phyloP scores from a whole-genome alignment of 2,113 vertebrate species.

The Oncorhynchus nerka region DNA sequence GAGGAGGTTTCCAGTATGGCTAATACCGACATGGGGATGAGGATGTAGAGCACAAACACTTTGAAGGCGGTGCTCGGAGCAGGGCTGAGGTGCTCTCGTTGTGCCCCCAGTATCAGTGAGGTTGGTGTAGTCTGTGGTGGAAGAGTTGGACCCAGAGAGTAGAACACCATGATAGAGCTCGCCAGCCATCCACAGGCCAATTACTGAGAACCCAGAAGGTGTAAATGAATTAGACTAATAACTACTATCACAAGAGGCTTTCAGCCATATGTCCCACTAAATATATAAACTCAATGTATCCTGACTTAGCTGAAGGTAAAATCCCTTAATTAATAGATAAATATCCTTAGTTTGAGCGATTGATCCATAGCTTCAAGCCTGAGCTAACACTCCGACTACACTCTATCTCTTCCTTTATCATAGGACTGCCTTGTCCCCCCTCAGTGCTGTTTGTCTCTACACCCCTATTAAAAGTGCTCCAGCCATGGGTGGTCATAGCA shows the following conservation, averaged over 20 bases:
- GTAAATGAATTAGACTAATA: neutral
- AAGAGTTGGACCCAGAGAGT: neutral
- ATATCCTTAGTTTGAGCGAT: neutral
- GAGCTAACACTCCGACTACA: no score
- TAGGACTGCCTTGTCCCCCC: neutral
- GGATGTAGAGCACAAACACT: conserved; percentile 9
- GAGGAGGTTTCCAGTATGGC: conserved; percentile 36
- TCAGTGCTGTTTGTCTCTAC: neutral
- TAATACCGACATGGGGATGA: conserved; percentile 19
- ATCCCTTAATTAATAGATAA: neutral
- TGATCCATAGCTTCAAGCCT: neutral
- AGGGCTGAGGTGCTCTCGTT: neutral
- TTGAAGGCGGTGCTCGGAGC: conserved; percentile 3
- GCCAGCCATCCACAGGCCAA: neutral
- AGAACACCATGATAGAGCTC: conserved; percentile 5
- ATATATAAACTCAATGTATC: neutral
- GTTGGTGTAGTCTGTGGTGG: neutral
- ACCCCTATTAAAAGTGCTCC: no score
- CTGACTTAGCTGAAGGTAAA: neutral
- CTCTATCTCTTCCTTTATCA: neutral
- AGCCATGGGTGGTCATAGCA: neutral
- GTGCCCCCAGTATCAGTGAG: no score
- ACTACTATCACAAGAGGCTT: neutral
- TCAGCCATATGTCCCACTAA: neutral
- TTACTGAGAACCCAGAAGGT: neutral